phyloP scores from a whole-genome alignment of 2,797 vertebrate genomes.

The Cichlasoma orientale region DNA sequence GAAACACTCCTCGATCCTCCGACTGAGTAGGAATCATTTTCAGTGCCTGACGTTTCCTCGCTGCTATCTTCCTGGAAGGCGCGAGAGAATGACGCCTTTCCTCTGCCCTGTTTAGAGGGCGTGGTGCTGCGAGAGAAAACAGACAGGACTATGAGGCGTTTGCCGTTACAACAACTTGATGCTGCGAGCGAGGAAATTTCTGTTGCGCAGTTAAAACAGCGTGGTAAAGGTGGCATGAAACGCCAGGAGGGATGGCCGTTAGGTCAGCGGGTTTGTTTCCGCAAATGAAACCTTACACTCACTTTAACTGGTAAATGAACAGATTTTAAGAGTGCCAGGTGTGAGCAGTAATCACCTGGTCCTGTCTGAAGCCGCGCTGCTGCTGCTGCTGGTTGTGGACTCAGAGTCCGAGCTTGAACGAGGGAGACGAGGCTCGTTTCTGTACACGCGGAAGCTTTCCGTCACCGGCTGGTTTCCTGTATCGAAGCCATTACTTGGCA shows the following conservation, averaged over 20 bases:
- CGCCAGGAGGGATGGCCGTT: background rate
- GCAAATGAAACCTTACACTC: background rate
- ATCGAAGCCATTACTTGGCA: conserved; percentile 95
- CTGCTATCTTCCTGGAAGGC: conserved; percentile 98
- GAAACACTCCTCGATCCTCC: conserved; percentile 90
- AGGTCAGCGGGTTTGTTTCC: background rate
- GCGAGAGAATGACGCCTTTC: conserved; percentile 93
- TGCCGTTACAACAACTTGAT: background rate
- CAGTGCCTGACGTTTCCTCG: conserved; percentile 96
- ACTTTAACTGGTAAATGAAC: background rate
- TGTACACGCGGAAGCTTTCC: conserved; percentile 97
- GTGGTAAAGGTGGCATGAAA: background rate
- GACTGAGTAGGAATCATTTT: conserved; percentile 97
- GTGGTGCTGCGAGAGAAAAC: conserved; percentile 85
- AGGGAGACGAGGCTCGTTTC: conserved; percentile 93
- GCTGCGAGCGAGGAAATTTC: background rate
- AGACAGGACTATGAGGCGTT: background rate
- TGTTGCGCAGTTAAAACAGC: background rate
- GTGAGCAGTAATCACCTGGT: conserved; percentile 85
- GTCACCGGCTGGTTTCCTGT: conserved; percentile 93
- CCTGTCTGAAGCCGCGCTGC: conserved; percentile 94
- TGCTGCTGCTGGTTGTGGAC: conserved; percentile 97
- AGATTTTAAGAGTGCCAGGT: background rate
- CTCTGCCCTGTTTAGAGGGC: conserved; percentile 95
- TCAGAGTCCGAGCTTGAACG: conserved; percentile 98